Evolutionary conservation across 1,140 invertebrate species (phyloP).

Genomic region (Tachypleus tridentatus): DNA sequence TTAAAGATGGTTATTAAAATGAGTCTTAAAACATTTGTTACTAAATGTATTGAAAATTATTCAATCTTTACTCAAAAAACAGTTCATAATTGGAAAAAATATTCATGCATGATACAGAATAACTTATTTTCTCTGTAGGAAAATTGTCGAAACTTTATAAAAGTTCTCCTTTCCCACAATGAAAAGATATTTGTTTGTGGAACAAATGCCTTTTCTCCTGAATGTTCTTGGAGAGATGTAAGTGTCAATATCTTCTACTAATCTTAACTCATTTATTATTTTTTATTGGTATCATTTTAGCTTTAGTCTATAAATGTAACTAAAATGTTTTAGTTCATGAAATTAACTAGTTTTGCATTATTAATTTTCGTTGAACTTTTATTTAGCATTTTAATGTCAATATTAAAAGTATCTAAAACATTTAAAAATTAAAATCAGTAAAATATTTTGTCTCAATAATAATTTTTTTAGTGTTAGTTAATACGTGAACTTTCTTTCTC

Average conservation of each 20-base stretch:
- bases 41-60: no score
- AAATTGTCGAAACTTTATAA: slow-evolving; percentile 79
- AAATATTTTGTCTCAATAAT: no score
- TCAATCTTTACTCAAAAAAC: no score
- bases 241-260: slow-evolving; percentile 66
- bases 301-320: no score
- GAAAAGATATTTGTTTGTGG: slow-evolving; percentile 77
- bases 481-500: no score
- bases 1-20: no score
- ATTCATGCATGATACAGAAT: no score
- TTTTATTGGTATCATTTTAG: no score
- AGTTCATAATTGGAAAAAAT: no score
- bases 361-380: slow-evolving; percentile 58
- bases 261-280: slow-evolving; percentile 50
- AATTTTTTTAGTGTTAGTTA: no score
- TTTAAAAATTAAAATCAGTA: no score
- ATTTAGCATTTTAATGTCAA: slow-evolving; percentile 51
- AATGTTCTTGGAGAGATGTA: slow-evolving; percentile 78
- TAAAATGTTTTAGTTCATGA: slow-evolving; percentile 61
- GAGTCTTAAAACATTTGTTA: no score
- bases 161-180: slow-evolving; percentile 64
- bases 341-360: slow-evolving; percentile 68
- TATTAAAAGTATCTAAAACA: background rate
- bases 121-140: slow-evolving; percentile 34
- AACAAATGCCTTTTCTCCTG: slow-evolving; percentile 77